Base-by-base conservation (phyloP, 2,797 vertebrate genomes). In the Phataginus tricuspis region DNA sequence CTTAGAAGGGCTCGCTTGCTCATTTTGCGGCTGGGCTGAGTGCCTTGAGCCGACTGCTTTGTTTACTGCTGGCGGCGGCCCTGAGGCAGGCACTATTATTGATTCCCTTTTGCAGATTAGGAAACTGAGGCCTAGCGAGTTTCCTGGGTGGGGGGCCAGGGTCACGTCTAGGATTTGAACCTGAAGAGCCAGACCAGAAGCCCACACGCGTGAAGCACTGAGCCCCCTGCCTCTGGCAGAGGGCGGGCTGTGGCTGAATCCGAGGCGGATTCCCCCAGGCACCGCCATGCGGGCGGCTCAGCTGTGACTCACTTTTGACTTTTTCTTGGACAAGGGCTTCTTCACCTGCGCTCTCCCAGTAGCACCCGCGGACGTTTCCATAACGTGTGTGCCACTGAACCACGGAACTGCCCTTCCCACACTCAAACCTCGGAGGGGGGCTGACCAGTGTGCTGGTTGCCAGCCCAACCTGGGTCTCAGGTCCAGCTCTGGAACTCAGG, bases 11-110 rank as follows among this genome's bases (percentile, higher is more conserved):
- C 37, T 59, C 16, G 2, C 8, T 2, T 4, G 27, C 86, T 84
- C 37, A 1, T 2, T 10, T 7, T 0, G 13, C 18, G 27, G 1
- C 49, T 2, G 1, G 14, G 57, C 49, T 10, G 0, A 77, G 11
- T 0, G 11, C 31, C 71, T 51, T 39, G 16, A 2, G 19, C 42
- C 3, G 2, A 45, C 27, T n/a, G n/a, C 23, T 80, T 87, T 19
- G 8, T 59, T 37, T 27, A 16, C 11, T 49, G 23, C 57, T 51
- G 51, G 1, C 1, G 2, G 55, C 45, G 23, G 0, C 63, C 45
- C 42, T 16, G 25, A 45, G 19, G 23, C 16, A 21, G 66, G 42
- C 16, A 9, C 31, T 10, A 0, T 9, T 19, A 6, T 34, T 29
- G 66, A 14, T 34, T 80, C 71, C 74, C n/a, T 74, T 71, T 90